Evolutionary conservation across 92 coral and sea anemone genomes (phyloP), one percentile per base, ranked within the genome.

Genomic region (Paragorgia papillata): DNA sequence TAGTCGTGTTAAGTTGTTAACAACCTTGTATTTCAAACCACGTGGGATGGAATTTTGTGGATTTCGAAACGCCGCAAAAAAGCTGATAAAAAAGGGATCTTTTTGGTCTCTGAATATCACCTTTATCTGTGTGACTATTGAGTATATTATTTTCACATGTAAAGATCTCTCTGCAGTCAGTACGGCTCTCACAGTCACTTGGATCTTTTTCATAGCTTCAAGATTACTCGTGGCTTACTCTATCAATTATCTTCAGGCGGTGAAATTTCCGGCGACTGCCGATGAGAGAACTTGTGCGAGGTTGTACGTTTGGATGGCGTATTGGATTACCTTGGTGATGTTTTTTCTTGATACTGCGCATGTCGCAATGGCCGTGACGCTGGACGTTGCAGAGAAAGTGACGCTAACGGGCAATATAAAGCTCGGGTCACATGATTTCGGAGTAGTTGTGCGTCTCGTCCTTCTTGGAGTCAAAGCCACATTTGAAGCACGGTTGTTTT

Each of bases 71-170:
- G 62, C 62, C 3, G 30, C 51, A 7, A 32, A 32, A 37, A 31
- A 22, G 22, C 25, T 70, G 21, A 24, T 32, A 30, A 70, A 26
- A 17, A 70, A 70, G 33, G 62, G 77, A 0, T 70, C 77, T 14
- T 70, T 70, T 44, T 70, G 77, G 77, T 70, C 77, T 13, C 33
- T 29, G 9, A 70, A 50, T 22, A 70, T 70, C 19, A 70, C 62
- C 17, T 70, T 48, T 32, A 34, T 50, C 33, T 70, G 50, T 32
- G 48, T 33, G 62, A 15, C 51, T n/a, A 32, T 14, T 1, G 29
- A 70, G 17, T 50, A 51, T 25, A 70, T 70, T 13, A 13, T 51
- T 1, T 0, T 22, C 13, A 13, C 26, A 29, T 29, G 18, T 50
- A 0, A 50, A 33, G 14, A 50, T 31, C 31, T 67, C 20, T 35